These are phyloP conservation scores for Probosciger aterrimus DNA, from an alignment of 2,113 vertebrate genomes.

Conservation along the genomic window DNA sequence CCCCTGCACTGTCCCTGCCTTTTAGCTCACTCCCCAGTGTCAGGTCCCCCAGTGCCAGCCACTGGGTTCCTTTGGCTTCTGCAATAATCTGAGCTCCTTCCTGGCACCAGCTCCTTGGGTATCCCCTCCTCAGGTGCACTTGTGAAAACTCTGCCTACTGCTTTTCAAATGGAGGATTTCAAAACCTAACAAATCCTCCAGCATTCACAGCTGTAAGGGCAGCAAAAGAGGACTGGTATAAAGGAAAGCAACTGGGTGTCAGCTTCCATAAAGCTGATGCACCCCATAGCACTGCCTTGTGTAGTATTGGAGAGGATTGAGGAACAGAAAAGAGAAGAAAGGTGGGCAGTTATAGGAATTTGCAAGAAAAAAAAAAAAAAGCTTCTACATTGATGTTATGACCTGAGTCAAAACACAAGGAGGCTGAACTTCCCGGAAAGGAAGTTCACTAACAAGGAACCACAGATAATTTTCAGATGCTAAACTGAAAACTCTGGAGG, in stretches of 20 bases:
- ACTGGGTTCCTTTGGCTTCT: background rate
- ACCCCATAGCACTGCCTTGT: background rate
- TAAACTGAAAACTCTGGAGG: constrained; percentile 38
- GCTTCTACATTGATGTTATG: background rate
- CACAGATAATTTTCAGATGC: constrained; percentile 33
- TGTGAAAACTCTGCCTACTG: background rate
- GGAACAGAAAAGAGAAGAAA: background rate
- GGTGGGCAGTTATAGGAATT: constrained; percentile 28
- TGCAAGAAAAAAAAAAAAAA: background rate
- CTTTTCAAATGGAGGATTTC: background rate
- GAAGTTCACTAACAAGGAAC: constrained; percentile 48
- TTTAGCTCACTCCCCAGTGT: background rate
- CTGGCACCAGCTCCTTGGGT: background rate
- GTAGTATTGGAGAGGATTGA: background rate
- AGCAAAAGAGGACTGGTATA: background rate
- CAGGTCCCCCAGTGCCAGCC: background rate
- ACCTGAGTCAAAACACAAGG: constrained; percentile 55
- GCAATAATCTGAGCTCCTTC: background rate
- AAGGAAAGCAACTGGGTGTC: background rate
- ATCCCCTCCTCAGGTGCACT: background rate
- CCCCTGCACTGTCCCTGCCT: background rate
- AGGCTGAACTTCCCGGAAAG: constrained; percentile 52
- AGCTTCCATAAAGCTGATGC: background rate
- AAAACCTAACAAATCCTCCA: background rate
- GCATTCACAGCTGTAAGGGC: background rate